A percentile compares a stretch with the other conserved stretches of the same genome.
Conservation (phyloP, 2,888 invertebrate species). For the Cosmopolites sordidus region DNA sequence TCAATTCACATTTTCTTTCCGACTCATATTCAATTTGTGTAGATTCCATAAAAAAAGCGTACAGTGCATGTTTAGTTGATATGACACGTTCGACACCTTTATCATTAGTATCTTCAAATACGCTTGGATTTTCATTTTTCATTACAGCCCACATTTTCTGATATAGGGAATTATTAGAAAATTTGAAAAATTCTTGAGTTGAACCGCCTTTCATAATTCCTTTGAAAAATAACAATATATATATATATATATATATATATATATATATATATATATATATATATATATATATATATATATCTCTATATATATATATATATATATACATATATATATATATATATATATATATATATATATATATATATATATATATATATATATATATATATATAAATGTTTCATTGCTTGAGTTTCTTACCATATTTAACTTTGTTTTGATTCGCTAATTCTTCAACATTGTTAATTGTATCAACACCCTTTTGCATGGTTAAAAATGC, state of each 20-base stretch:
- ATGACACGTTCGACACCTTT: conserved; percentile 67
- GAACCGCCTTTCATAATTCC: conserved; percentile 71
- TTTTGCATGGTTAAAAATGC: conserved; percentile 88
- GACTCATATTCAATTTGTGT: conserved; percentile 89
- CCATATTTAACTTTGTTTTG: conserved; percentile 98
- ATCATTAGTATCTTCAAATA: conserved; percentile 72
- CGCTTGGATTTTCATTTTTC: conserved; percentile 74
- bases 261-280: too few relatives aligned
- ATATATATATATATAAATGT: too few relatives aligned
- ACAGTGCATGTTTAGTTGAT: conserved; percentile 70
- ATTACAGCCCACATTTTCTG: conserved; percentile 52
- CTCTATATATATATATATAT: too few relatives aligned
- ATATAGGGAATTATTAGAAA: conserved; percentile 37
- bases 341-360: too few relatives aligned
- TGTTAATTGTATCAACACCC: conserved; percentile 82
- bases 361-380: too few relatives aligned
- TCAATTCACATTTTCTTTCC: conserved; percentile 79
- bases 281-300: too few relatives aligned
- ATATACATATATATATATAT: too few relatives aligned
- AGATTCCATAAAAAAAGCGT: conserved; percentile 96
- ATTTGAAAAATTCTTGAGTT: conserved; percentile 87
- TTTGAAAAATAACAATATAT: conserved; percentile 3
- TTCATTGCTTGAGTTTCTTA: too few relatives aligned
- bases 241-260: too few relatives aligned
- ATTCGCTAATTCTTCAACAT: conserved; percentile 84